A percentile compares a stretch with the other conserved stretches of the same genome.
phyloP scores from a whole-genome alignment of 2,888 invertebrate genomes.

The Cyclophora albipunctata region DNA sequence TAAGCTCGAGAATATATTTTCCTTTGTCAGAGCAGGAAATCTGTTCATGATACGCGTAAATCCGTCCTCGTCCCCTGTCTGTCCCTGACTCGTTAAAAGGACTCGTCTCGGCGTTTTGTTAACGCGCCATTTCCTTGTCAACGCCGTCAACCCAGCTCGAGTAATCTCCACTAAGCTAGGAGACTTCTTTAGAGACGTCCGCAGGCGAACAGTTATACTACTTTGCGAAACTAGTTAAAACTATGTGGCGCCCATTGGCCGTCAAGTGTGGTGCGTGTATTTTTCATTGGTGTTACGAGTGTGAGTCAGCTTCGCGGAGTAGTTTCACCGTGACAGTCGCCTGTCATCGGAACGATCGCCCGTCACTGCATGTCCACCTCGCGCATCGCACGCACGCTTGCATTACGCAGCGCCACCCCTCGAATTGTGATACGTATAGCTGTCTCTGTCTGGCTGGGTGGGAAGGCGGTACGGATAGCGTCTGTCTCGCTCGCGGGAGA shows the following conservation, averaged over 20 bases:
- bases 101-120: conserved; percentile 65
- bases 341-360: conserved; percentile 70
- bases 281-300: conserved; percentile 51
- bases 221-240: conserved; percentile 41
- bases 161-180: conserved; percentile 55
- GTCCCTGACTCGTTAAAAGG: conserved; percentile 63
- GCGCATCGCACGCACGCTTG: conserved; percentile 75
- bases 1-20: conserved; percentile 50
- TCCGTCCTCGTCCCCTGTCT: conserved; percentile 68
- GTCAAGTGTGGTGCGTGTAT: conserved; percentile 38
- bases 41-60: conserved; percentile 70
- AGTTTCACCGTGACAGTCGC: conserved; percentile 55
- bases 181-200: conserved; percentile 34
- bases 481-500: conserved; percentile 50
- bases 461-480: conserved; percentile 19
- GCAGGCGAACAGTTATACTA: conserved; percentile 30
- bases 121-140: conserved; percentile 66
- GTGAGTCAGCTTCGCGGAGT: conserved; percentile 62
- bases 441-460: conserved; percentile 44
- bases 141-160: conserved; percentile 53
- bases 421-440: conserved; percentile 48
- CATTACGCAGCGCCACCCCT: conserved; percentile 75
- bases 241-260: conserved; percentile 43
- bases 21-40: conserved; percentile 67
- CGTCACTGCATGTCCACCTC: conserved; percentile 72